Conservation (phyloP, 2,888 invertebrate species). For the Agrotis ipsilon region DNA sequence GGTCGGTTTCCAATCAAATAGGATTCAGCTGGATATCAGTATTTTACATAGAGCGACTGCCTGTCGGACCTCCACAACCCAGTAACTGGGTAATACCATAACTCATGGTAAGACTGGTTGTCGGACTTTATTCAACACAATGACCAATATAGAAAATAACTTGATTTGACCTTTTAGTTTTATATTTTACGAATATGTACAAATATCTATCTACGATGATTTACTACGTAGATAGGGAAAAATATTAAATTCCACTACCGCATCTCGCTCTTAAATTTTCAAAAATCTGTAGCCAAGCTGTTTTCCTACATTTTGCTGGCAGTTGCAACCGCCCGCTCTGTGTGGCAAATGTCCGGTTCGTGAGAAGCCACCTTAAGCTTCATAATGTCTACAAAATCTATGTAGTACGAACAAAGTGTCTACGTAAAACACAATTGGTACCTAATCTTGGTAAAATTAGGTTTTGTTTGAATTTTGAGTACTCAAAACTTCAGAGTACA, state of each 20-base stretch:
- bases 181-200: no score
- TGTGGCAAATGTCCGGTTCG: slow-evolving; percentile 21
- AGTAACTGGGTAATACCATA: no score
- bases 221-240: background rate
- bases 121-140: no score
- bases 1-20: no score
- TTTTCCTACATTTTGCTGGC: slow-evolving; percentile 28
- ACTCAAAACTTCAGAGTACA: background rate
- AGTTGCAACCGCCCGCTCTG: background rate
- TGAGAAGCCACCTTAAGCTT: slow-evolving; percentile 13
- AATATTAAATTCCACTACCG: background rate
- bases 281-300: background rate
- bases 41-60: no score
- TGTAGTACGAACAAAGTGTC: background rate
- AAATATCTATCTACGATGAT: background rate
- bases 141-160: no score
- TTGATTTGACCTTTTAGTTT: no score
- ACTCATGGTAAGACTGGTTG: no score
- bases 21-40: no score
- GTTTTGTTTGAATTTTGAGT: background rate
- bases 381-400: background rate
- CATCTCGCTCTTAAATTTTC: slow-evolving; percentile 11
- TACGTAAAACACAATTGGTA: background rate
- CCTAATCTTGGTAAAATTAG: background rate
- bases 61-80: no score